A percentile compares a stretch with the other conserved stretches of the same genome.
These are phyloP conservation scores for Callipepla squamata DNA, from an alignment of 2,113 vertebrate species.

Conservation along the genomic window DNA sequence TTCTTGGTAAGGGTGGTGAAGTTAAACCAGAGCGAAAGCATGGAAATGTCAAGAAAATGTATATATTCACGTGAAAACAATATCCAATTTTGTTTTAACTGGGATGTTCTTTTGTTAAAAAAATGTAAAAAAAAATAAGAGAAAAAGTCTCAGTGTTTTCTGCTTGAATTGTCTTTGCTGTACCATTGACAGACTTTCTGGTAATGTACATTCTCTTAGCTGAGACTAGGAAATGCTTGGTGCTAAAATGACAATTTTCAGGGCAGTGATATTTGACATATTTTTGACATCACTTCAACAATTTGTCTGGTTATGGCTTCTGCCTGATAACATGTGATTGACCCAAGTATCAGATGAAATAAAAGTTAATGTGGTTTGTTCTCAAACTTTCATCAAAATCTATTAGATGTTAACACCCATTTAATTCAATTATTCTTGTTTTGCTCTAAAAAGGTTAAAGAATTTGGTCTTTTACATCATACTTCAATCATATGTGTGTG, in stretches of 20 bases:
- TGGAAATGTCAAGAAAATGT: conserved; percentile 3
- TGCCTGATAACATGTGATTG: neutral
- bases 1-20: neutral
- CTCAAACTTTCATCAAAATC: neutral
- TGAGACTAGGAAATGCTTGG: neutral
- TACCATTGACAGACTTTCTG: neutral
- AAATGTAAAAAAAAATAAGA: neutral
- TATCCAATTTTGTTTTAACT: conserved; percentile 18
- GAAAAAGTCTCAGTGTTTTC: neutral
- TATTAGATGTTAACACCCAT: neutral
- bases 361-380: neutral
- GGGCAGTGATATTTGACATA: neutral
- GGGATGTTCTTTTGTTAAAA: neutral
- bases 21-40: conserved; percentile 51
- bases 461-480: neutral
- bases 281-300: neutral
- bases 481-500: neutral
- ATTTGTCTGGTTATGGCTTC: neutral
- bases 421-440: neutral
- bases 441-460: neutral
- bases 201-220: neutral
- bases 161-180: neutral
- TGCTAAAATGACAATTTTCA: neutral
- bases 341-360: neutral
- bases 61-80: neutral